Conservation (phyloP, 2,113 vertebrate species). For the Amazona guildingii region DNA sequence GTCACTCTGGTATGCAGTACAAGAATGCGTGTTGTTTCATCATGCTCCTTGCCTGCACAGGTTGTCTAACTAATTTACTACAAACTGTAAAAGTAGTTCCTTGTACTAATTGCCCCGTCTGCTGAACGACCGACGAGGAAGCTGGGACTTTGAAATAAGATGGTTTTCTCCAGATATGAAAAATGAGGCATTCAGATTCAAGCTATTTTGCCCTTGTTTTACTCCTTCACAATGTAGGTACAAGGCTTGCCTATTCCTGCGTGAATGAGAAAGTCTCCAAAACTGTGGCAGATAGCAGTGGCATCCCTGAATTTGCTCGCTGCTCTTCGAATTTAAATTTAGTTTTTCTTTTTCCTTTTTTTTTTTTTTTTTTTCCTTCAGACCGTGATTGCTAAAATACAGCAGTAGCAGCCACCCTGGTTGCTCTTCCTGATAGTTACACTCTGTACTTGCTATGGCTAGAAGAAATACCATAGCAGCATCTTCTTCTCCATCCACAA, state of each 20-base stretch:
- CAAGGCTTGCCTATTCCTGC: background rate
- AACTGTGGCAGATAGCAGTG: background rate
- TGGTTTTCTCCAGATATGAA: background rate
- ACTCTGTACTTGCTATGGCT: background rate
- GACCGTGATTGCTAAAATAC: background rate
- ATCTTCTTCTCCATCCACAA: background rate
- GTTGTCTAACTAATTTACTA: background rate
- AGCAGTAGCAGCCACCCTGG: background rate
- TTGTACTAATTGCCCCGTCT: background rate
- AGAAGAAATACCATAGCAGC: background rate
- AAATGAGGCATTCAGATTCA: background rate
- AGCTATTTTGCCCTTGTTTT: background rate
- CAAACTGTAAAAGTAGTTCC: background rate
- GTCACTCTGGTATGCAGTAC: slow-evolving; percentile 34
- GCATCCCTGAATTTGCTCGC: background rate
- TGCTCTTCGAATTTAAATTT: background rate
- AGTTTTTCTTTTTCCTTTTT: no score
- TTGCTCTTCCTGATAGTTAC: background rate
- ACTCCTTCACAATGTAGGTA: background rate
- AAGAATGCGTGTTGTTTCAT: background rate
- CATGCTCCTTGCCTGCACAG: background rate
- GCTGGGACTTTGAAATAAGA: background rate
- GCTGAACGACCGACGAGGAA: background rate
- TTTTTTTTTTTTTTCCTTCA: background rate
- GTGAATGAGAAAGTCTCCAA: background rate